phyloP scores from a whole-genome alignment of 1,140 invertebrate genomes.

The Macrotrachela quadricornifera region DNA sequence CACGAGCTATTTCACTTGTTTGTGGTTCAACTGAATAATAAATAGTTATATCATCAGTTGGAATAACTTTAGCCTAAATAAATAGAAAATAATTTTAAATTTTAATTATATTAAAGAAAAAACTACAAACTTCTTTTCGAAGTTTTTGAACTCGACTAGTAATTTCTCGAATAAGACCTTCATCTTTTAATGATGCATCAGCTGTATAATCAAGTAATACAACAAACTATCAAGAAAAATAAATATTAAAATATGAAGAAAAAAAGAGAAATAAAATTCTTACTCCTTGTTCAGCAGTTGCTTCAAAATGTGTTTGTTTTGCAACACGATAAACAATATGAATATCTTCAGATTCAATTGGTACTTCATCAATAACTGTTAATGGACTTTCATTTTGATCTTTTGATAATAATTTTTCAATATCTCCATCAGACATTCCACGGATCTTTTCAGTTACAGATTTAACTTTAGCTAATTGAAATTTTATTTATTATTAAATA shows the following conservation, averaged over 20 bases:
- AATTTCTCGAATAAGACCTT: slow-evolving; percentile 56
- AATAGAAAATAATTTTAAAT: neutral
- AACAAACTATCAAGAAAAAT: slow-evolving; percentile 51
- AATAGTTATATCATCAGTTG: no score
- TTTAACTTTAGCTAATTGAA: slow-evolving; percentile 71
- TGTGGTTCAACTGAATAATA: no score
- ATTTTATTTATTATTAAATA: no score
- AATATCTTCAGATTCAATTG: slow-evolving; percentile 3
- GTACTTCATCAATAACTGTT: neutral
- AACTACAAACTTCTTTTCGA: slow-evolving; percentile 57
- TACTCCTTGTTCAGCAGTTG: neutral
- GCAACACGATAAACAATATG: neutral
- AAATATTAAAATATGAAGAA: slow-evolving; percentile 11
- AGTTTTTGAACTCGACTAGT: slow-evolving; percentile 89
- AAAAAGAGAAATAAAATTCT: neutral
- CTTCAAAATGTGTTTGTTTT: neutral
- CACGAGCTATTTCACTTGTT: no score
- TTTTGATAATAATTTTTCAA: neutral
- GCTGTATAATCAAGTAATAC: slow-evolving; percentile 38
- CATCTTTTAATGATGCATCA: slow-evolving; percentile 67
- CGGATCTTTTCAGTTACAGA: slow-evolving; percentile 60
- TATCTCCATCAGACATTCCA: slow-evolving; percentile 15
- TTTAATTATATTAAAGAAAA: neutral
- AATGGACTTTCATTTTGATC: neutral
- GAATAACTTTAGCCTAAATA: slow-evolving; percentile 45